Evolutionary conservation across 2,113 vertebrate genomes (phyloP).

Genomic region (Callipepla californica): DNA sequence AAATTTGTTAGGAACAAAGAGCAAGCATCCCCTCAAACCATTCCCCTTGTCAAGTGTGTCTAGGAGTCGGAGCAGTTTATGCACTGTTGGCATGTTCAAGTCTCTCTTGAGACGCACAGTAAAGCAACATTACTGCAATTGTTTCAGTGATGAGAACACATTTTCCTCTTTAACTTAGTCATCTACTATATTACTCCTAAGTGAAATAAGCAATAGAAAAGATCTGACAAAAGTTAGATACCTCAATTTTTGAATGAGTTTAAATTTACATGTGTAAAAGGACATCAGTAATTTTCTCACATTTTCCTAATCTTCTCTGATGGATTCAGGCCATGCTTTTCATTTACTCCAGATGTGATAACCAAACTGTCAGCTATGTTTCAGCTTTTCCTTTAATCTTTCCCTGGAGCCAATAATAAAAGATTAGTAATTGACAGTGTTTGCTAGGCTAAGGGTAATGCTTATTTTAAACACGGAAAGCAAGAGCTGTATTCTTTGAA

Average conservation of each 20-base stretch:
- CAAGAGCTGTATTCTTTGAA: conserved; percentile 81
- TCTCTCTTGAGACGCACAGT: background rate
- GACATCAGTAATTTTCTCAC: conserved; percentile 90
- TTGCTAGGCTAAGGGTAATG: conserved; percentile 72
- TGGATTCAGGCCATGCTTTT: conserved; percentile 96
- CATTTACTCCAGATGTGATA: conserved; percentile 94
- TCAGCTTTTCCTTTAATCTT: conserved; percentile 91
- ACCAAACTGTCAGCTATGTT: conserved; percentile 90
- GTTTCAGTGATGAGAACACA: background rate
- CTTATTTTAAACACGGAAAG: conserved; percentile 84
- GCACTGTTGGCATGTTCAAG: background rate
- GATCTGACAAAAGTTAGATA: conserved; percentile 73
- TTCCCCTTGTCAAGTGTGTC: background rate
- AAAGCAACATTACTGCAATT: background rate
- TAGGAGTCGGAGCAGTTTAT: background rate
- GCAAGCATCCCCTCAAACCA: background rate
- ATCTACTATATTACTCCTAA: conserved; percentile 44
- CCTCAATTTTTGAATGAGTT: conserved; percentile 75
- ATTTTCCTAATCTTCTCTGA: conserved; percentile 92
- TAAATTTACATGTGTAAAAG: conserved; percentile 87
- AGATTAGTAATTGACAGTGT: conserved; percentile 79
- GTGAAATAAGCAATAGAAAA: background rate
- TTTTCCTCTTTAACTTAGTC: background rate
- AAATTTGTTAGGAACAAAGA: background rate
- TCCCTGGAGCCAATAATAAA: conserved; percentile 91